Conservation (phyloP, 2,113 vertebrate genomes). For the Octodon degus region DNA sequence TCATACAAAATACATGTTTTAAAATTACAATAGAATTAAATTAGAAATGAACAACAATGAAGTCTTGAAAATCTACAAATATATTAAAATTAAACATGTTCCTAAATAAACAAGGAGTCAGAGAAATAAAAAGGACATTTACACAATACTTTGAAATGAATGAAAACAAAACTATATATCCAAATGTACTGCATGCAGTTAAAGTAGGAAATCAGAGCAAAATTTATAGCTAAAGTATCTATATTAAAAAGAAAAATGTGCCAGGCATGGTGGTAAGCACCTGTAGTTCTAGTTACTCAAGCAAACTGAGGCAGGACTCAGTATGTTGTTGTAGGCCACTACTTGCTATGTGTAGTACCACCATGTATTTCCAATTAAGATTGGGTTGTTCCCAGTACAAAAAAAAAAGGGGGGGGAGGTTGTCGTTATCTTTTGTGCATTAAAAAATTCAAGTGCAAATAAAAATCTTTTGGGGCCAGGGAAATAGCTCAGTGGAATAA, state of each 20-base stretch:
- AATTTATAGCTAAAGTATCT: constrained; percentile 2
- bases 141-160: constrained; percentile 15
- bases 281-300: neutral
- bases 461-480: neutral
- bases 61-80: constrained; percentile 11
- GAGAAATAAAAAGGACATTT: neutral
- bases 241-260: neutral
- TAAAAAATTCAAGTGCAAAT: neutral
- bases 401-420: neutral
- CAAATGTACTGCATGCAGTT: constrained; percentile 16
- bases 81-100: constrained; percentile 26
- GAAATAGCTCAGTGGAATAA: too few species aligned
- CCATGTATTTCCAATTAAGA: neutral
- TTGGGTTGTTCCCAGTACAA: neutral
- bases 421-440: neutral
- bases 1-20: neutral
- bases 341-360: too few species aligned
- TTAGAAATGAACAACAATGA: neutral
- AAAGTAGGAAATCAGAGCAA: neutral
- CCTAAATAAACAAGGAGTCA: neutral
- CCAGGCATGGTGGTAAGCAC: neutral
- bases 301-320: neutral
- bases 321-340: too few species aligned
- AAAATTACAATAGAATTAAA: neutral
- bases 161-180: neutral